Conservation (phyloP, 2,797 vertebrate species). For the Peromyscus attwateri region DNA sequence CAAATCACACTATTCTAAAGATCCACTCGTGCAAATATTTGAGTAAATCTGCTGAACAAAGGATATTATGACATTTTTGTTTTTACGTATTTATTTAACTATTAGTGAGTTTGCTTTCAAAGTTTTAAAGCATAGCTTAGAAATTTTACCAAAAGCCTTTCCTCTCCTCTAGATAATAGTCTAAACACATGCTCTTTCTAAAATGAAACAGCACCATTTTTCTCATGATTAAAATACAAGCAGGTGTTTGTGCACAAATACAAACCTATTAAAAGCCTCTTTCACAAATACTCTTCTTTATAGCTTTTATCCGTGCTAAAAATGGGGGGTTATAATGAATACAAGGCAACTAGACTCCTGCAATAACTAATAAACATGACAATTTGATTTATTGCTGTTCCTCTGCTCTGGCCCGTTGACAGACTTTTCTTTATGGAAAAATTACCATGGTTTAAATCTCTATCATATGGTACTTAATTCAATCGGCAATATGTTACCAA, state of each 20-base stretch:
- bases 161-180: conserved; percentile 53
- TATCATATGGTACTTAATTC: conserved; percentile 90
- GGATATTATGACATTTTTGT: neutral
- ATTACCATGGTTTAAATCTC: conserved; percentile 90
- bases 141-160: conserved; percentile 30
- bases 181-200: conserved; percentile 35
- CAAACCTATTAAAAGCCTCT: conserved; percentile 75
- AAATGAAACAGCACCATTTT: conserved; percentile 63
- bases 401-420: conserved; percentile 87
- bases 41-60: conserved; percentile 44
- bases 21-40: neutral
- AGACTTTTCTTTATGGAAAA: conserved; percentile 90
- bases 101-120: conserved; percentile 15
- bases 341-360: conserved; percentile 82
- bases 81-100: conserved; percentile 42
- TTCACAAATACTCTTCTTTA: conserved; percentile 75
- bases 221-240: conserved; percentile 75
- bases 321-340: conserved; percentile 76
- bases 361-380: conserved; percentile 88
- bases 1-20: neutral
- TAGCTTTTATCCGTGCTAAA: conserved; percentile 80
- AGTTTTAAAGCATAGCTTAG: conserved; percentile 63
- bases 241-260: conserved; percentile 76
- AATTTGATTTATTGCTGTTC: conserved; percentile 88
- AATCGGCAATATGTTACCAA: conserved; percentile 90